Evolutionary conservation across 2,888 invertebrate genomes (phyloP).

Genomic region (Leptopterna dolabrata): DNA sequence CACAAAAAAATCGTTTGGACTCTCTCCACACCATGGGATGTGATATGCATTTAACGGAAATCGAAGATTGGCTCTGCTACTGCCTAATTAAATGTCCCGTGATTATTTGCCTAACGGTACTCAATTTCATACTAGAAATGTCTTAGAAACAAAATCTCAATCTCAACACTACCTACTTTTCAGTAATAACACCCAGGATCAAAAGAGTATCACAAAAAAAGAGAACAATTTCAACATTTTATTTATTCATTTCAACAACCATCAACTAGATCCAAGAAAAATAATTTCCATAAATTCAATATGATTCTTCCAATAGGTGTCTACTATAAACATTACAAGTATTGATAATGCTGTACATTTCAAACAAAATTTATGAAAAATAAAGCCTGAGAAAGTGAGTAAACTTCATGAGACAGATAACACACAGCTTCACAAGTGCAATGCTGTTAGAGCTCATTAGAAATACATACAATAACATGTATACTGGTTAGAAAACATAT

Average conservation of each 20-base stretch:
- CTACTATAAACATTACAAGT: neutral
- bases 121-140: too few relatives aligned
- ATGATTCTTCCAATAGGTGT: neutral
- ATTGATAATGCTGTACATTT: neutral
- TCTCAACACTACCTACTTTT: too few relatives aligned
- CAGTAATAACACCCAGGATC: neutral
- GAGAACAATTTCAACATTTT: neutral
- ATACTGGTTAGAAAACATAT: neutral
- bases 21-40: too few relatives aligned
- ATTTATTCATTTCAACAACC: conserved; percentile 35
- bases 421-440: neutral
- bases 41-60: too few relatives aligned
- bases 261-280: conserved; percentile 28
- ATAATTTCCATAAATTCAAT: conserved; percentile 23
- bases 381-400: neutral
- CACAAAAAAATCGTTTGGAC: too few relatives aligned
- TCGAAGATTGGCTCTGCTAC: too few relatives aligned
- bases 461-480: conserved; percentile 30
- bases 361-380: neutral
- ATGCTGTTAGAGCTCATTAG: neutral
- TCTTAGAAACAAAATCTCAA: too few relatives aligned
- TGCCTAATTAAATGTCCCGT: too few relatives aligned
- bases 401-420: neutral
- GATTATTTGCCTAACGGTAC: too few relatives aligned
- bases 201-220: neutral